Conservation (phyloP, 2,797 vertebrate species). For the Pseudotriccus pelzelni region DNA sequence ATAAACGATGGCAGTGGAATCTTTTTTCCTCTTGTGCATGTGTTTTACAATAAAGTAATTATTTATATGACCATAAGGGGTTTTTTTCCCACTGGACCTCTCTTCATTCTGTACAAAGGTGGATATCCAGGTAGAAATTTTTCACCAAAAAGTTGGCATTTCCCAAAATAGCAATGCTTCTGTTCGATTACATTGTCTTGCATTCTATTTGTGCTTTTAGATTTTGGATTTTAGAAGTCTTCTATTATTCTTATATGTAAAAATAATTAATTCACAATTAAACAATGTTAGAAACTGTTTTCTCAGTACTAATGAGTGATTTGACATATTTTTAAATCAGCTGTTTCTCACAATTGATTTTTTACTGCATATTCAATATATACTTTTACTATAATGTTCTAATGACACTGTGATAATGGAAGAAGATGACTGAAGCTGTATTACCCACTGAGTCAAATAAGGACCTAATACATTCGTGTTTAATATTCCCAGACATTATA, state of each 20-base stretch:
- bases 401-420: not conserved
- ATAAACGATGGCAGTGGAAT: not conserved
- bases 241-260: not conserved
- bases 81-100: not conserved
- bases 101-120: not conserved
- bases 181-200: not conserved
- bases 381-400: not conserved
- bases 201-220: not conserved
- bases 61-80: not conserved
- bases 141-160: not conserved
- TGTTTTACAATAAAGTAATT: not conserved
- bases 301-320: not conserved
- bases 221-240: not conserved
- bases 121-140: not conserved
- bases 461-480: not conserved
- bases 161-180: not conserved
- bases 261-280: not conserved
- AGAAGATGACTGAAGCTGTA: not conserved
- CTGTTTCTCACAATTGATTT: not conserved
- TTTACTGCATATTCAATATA: not conserved
- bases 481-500: not conserved
- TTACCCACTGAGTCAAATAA: not conserved
- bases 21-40: not conserved
- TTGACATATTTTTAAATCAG: not conserved
- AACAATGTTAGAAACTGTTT: not conserved